Evolutionary conservation across 2,113 vertebrate genomes (phyloP).

Genomic region (Onychostoma macrolepis): DNA sequence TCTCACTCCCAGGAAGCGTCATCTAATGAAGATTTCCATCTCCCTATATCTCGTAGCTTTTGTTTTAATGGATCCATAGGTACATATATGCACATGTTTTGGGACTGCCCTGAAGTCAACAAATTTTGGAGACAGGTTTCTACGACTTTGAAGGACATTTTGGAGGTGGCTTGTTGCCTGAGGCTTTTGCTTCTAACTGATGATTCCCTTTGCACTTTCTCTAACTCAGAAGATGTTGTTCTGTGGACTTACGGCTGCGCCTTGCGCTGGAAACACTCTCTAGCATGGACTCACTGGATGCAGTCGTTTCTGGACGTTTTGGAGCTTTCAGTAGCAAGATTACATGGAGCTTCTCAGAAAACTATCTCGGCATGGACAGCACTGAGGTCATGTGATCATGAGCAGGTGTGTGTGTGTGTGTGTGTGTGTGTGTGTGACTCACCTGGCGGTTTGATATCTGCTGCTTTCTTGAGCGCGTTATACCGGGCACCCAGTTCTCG

Average conservation of each 20-base stretch:
- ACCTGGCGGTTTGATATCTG: slow-evolving; percentile 89
- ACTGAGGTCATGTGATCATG: too few species aligned
- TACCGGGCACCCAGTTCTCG: slow-evolving; percentile 92
- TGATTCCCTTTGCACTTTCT: too few species aligned
- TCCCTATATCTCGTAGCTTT: too few species aligned
- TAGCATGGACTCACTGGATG: background rate
- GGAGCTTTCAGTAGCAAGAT: background rate
- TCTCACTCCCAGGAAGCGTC: too few species aligned
- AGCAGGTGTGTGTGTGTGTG: background rate
- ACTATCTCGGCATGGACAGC: background rate
- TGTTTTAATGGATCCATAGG: too few species aligned
- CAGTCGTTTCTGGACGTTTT: background rate
- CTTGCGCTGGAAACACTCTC: background rate
- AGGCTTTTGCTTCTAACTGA: too few species aligned
- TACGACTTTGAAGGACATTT: too few species aligned
- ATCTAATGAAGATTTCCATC: too few species aligned
- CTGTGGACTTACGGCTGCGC: background rate
- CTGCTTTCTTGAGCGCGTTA: slow-evolving; percentile 76
- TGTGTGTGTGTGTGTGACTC: slow-evolving; percentile 33
- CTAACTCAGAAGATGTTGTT: background rate
- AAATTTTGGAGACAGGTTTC: too few species aligned
- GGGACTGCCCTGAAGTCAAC: too few species aligned
- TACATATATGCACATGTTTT: too few species aligned
- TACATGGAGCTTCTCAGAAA: background rate
- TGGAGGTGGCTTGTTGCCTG: too few species aligned